Percentiles rank a stretch among this genome's conserved stretches.
phyloP scores from a whole-genome alignment of 2,888 invertebrate species.

The Lasioglossum calceatum region DNA sequence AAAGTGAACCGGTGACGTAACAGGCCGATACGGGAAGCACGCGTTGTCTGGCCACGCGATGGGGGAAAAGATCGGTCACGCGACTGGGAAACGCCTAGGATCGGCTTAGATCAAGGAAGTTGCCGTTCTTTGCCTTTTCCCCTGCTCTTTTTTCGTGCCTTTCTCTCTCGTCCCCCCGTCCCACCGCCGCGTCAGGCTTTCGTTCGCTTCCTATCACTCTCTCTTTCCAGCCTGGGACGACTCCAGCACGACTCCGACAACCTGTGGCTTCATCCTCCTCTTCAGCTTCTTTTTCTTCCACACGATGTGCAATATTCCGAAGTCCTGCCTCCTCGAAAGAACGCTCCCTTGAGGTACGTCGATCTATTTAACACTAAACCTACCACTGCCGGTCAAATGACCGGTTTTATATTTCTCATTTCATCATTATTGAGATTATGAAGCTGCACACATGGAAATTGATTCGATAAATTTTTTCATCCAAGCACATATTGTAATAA shows the following conservation, averaged over 20 bases:
- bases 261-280: slow-evolving; percentile 54
- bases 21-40: slow-evolving; percentile 49
- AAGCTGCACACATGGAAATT: no score
- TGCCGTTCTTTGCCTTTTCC: slow-evolving; percentile 55
- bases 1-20: slow-evolving; percentile 62
- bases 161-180: slow-evolving; percentile 33
- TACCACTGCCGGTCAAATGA: no score
- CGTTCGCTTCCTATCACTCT: slow-evolving; percentile 39
- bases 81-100: slow-evolving; percentile 65
- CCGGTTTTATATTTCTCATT: no score
- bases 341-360: not conserved
- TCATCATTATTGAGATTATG: no score
- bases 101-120: slow-evolving; percentile 69
- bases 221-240: not conserved
- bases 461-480: no score
- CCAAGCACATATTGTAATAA: no score
- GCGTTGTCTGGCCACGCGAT: slow-evolving; percentile 31
- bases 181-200: slow-evolving; percentile 17
- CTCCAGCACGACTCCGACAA: slow-evolving; percentile 19
- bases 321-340: not conserved
- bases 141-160: slow-evolving; percentile 39
- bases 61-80: slow-evolving; percentile 60
- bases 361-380: no score
- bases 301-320: not conserved
- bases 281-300: not conserved